Base-by-base conservation (phyloP, 2,797 vertebrate species). In the Crenichthys baileyi region DNA sequence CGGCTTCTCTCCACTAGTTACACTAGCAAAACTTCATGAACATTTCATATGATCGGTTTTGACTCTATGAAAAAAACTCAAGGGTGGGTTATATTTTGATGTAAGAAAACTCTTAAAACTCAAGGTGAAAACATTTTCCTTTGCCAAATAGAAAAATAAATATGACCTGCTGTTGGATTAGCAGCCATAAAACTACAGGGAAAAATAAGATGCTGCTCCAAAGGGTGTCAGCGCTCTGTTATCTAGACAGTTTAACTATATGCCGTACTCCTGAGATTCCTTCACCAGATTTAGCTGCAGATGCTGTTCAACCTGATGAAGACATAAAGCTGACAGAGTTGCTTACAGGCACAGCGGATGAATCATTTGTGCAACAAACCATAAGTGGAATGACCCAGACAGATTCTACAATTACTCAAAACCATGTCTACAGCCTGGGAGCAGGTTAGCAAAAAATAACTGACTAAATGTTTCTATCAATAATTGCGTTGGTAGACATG, bases 231-330 rank as follows among this genome's bases (percentile, higher is more conserved):
- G 78, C 63, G 80, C 82, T 92, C 83, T 81, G 84, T 91, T 87
- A 92, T 92, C 81, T 80, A 82, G 89, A 81, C 87, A 80, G 75
- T 91, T 91, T 90, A 89, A 93, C 88, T 86, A 77, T 73, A 77
- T 20, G 48, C 77, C 79, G 84, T 89, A 83, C 89, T 91, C 90
- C 80, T 7, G 88, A 89, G 90, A 87, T 84, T 87, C 72, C 53
- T 50, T 79, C 81, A 79, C 82, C 90, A 93, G 87, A 88, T 90
- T 93, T 91, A 89, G 82, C 88, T 85, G 80, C 80, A 91, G 90
- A 91, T 91, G 88, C 87, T 90, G 82, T 76, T 90, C 79, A 80
- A 89, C 85, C 82, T 83, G 88, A 89, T 87, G 90, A 92, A 89
- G 83, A 85, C 82, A 86, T 83, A 90, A 93, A 88, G 61, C 85